Base-by-base conservation (phyloP, 2,888 invertebrate genomes). In the Dryomyza anilis region DNA sequence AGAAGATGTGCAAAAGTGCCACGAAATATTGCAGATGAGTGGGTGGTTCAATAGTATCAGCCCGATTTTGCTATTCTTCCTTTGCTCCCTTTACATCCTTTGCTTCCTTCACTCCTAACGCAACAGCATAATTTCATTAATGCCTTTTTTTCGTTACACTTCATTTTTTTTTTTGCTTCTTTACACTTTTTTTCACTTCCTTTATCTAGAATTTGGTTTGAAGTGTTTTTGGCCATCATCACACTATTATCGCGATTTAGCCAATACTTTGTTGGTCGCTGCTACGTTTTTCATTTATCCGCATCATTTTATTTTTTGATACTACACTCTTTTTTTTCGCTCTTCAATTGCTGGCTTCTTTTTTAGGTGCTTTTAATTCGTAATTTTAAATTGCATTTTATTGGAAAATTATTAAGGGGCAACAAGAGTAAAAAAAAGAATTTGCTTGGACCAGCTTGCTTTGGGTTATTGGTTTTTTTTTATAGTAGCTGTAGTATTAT, bases 101-200 rank as follows among this genome's bases (percentile, higher is more conserved):
- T n/a, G n/a, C n/a, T n/a, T n/a, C n/a, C n/a, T n/a, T n/a, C n/a
- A n/a, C n/a, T n/a, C n/a, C n/a, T n/a, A 59, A 36, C 48, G 65
- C 61, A 64, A 64, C 59, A 60, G 60, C 36, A 60, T 55, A 39
- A 50, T 64, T 64, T 58, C 59, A 58, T 64, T 64, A 59, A 64
- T 53, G 58, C 52, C 33, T 48, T 39, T 55, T 60, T 7, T 36
- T 10, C 57, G 27, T 23, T 45, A 36, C 55, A 43, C 25, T 14
- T 12, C 23, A 3, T 48, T n/a, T 33, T 21, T 5, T 50, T 60
- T 36, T 10, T 25, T 12, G 23, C 19, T 19, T 10, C 48, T 27
- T 19, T 10, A 5, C 3, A 52, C n/a, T 2, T 5, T 33, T n/a
- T 21, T 36, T 50, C 23, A 27, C 3, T 48, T 16, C 21, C 30